phyloP scores from a whole-genome alignment of 2,113 vertebrate genomes.

The Progne subis region DNA sequence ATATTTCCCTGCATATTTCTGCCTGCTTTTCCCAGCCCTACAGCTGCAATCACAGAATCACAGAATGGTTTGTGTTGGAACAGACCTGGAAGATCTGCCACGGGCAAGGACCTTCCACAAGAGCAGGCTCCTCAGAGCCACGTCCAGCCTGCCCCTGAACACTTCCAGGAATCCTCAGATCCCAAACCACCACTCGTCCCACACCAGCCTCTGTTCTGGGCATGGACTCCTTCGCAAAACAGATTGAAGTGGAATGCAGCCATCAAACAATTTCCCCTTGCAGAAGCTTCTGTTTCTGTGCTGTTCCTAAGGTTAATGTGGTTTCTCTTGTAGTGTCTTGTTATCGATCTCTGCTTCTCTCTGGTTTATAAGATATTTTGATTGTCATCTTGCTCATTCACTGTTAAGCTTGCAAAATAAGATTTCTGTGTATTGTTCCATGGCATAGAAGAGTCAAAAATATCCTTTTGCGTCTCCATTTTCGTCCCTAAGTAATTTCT shows the following conservation, averaged over 20 bases:
- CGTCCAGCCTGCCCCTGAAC: background rate
- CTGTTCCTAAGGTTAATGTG: constrained; percentile 1
- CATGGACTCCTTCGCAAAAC: background rate
- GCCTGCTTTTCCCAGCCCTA: background rate
- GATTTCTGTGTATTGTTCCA: background rate
- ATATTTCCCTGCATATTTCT: background rate
- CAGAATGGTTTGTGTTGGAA: background rate
- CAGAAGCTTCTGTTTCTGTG: background rate
- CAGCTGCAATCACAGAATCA: background rate
- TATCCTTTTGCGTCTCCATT: background rate
- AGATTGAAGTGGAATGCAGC: background rate
- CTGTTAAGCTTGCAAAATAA: background rate
- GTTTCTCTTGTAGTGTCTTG: background rate
- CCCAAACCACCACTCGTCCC: background rate
- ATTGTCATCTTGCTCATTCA: background rate
- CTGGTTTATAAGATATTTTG: background rate
- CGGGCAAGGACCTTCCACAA: background rate
- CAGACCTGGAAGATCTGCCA: background rate
- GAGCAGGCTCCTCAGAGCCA: background rate
- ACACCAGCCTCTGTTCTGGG: background rate
- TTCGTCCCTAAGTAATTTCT: background rate
- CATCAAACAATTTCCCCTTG: background rate
- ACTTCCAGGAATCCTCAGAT: background rate
- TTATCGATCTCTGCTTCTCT: constrained; percentile 1
- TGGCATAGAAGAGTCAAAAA: background rate